phyloP scores from a whole-genome alignment of 2,797 vertebrate genomes.

The Molossus alvarezi region DNA sequence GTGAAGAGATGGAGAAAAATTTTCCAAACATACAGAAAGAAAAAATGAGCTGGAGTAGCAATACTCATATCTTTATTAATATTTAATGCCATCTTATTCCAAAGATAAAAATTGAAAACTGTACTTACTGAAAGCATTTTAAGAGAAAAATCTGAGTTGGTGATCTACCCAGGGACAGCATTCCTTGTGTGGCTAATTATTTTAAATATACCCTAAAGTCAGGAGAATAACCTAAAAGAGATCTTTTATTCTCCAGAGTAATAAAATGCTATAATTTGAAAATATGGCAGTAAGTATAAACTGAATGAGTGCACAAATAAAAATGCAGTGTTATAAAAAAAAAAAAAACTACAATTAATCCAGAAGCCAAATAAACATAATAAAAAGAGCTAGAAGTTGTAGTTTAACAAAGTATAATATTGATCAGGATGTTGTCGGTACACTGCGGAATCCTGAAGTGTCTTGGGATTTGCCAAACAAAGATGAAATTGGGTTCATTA shows the following conservation, averaged over 20 bases:
- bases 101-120: neutral
- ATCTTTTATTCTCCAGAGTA: conserved; percentile 43
- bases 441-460: neutral
- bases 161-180: neutral
- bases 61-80: conserved; percentile 42
- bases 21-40: no score
- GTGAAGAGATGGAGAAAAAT: no score
- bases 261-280: conserved; percentile 42
- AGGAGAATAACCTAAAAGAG: neutral
- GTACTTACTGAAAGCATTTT: neutral
- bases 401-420: neutral
- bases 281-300: neutral
- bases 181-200: neutral
- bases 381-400: neutral
- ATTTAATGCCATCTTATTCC: conserved; percentile 18
- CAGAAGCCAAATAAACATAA: conserved; percentile 40
- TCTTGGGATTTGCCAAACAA: neutral
- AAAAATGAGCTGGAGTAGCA: no score
- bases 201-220: conserved; percentile 2
- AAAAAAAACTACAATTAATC: neutral
- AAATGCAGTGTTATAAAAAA: neutral
- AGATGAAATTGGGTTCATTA: neutral
- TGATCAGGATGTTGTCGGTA: neutral
- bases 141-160: neutral
- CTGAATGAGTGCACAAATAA: neutral